phyloP scores from a whole-genome alignment of 92 coral and sea anemone genomes.

The Pocillopora grandis region DNA sequence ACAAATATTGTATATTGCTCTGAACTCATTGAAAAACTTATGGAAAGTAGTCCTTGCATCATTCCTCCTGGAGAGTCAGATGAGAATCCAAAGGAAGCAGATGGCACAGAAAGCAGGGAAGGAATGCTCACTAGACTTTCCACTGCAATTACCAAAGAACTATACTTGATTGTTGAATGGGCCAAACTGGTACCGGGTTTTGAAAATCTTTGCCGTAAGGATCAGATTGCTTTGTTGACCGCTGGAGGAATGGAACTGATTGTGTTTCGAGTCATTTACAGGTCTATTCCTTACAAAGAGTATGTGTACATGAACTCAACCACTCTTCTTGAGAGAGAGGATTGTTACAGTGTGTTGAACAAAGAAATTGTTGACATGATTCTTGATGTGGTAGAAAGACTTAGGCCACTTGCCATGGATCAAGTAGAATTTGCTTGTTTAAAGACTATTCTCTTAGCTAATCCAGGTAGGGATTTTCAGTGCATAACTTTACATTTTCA shows the following conservation, averaged over 20 bases:
- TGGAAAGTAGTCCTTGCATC: constrained; percentile 79
- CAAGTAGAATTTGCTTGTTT: constrained; percentile 95
- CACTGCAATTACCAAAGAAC: constrained; percentile 87
- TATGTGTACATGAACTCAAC: constrained; percentile 82
- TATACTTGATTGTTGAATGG: constrained; percentile 93
- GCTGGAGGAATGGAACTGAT: constrained; percentile 96
- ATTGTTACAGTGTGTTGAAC: constrained; percentile 75
- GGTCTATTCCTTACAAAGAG: constrained; percentile 85
- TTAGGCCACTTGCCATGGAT: constrained; percentile 78
- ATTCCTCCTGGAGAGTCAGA: constrained; percentile 92
- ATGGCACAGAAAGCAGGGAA: constrained; percentile 60
- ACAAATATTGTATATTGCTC: constrained; percentile 44
- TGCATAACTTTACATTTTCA: no score
- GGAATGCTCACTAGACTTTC: constrained; percentile 77
- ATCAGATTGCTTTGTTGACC: constrained; percentile 81
- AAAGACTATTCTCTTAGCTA: constrained; percentile 87
- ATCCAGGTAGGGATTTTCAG: constrained; percentile 69
- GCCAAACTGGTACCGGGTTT: constrained; percentile 95
- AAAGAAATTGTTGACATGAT: constrained; percentile 90
- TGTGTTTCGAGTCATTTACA: constrained; percentile 84
- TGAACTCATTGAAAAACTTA: constrained; percentile 66
- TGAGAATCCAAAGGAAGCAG: constrained; percentile 44
- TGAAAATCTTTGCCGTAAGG: constrained; percentile 63
- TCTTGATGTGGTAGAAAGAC: constrained; percentile 84
- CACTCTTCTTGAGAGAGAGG: constrained; percentile 67